Conservation (phyloP, 1,140 invertebrate species). For the Micrasema minimum region DNA sequence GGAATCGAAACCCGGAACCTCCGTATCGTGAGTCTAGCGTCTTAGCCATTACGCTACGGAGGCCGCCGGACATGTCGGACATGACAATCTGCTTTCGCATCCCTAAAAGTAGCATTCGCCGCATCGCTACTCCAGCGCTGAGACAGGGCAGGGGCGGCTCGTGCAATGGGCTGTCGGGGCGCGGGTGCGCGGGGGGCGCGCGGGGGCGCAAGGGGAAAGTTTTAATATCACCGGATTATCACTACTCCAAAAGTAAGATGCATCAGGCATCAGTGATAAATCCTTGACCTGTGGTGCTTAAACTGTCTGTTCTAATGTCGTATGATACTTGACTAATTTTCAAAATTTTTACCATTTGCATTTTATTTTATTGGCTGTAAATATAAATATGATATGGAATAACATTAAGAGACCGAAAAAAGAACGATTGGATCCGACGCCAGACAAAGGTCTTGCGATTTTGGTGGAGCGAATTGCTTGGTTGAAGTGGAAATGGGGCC, state of each 20-base stretch:
- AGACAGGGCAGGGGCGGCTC: not conserved
- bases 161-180: not conserved
- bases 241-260: slow-evolving; percentile 34
- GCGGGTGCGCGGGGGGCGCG: not conserved
- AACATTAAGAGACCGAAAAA: no score
- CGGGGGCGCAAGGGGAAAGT: slow-evolving; percentile 1
- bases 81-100: no score
- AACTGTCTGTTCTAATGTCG: not conserved
- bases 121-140: not conserved
- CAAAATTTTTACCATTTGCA: no score
- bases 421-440: no score
- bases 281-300: not conserved
- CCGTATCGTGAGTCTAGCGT: no score
- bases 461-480: no score
- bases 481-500: no score
- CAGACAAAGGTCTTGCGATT: not conserved
- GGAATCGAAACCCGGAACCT: no score
- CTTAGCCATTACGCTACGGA: no score
- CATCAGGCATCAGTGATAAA: not conserved
- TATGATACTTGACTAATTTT: no score
- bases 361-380: not conserved
- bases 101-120: no score
- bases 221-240: slow-evolving; percentile 37
- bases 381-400: not conserved
- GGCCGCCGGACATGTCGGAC: no score